A percentile compares a stretch with the other conserved stretches of the same genome.
Conservation (phyloP, 2,888 invertebrate species). For the Apodemia mormo region DNA sequence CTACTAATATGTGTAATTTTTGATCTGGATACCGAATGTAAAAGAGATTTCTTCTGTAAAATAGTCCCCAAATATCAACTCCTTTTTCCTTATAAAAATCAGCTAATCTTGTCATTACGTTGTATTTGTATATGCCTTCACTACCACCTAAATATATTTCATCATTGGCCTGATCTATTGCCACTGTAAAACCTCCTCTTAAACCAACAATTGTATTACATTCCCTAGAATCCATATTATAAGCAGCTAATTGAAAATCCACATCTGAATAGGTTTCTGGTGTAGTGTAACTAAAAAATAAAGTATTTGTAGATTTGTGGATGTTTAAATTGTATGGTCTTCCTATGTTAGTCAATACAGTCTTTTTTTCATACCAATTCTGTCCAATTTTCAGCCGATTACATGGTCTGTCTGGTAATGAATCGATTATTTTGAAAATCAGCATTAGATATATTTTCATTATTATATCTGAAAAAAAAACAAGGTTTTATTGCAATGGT, state of each 20-base stretch:
- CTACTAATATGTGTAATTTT: conserved; percentile 52
- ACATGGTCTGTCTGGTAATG: conserved; percentile 44
- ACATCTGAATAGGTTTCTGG: conserved; percentile 53
- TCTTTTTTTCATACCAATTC: no score
- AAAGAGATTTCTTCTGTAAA: not conserved
- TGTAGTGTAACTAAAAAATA: conserved; percentile 57
- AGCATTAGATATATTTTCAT: no score
- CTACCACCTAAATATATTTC: conserved; percentile 61
- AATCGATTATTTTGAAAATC: no score
- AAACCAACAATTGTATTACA: conserved; percentile 54
- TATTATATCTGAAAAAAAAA: no score
- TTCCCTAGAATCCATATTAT: conserved; percentile 51
- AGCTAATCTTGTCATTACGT: not conserved
- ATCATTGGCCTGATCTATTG: conserved; percentile 55
- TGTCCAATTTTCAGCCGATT: conserved; percentile 48
- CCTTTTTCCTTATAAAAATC: not conserved
- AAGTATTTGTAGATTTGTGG: conserved; percentile 51
- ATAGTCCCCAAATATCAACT: not conserved
- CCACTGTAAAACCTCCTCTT: conserved; percentile 56
- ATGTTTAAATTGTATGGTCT: conserved; percentile 49
- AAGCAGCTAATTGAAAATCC: conserved; percentile 56
- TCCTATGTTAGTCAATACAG: no score
- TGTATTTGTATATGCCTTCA: conserved; percentile 49
- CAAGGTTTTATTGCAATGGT: no score
- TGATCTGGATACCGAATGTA: conserved; percentile 56